Evolutionary conservation across 1,140 invertebrate genomes (phyloP).

Genomic region (Trichonephila clavipes): DNA sequence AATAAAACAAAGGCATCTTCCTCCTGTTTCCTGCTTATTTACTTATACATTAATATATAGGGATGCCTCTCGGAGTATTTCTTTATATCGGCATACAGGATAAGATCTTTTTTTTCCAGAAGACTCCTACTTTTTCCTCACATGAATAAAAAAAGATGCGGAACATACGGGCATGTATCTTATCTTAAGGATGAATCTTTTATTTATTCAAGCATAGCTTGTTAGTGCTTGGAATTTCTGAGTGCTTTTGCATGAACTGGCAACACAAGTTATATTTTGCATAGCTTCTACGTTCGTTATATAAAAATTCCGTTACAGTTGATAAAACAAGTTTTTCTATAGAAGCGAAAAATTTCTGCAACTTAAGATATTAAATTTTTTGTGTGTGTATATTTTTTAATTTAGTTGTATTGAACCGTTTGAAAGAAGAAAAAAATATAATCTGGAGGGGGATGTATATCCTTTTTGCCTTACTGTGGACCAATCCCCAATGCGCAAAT

Average conservation of each 20-base stretch:
- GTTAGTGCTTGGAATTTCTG: conserved; percentile 7
- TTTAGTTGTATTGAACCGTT: no score
- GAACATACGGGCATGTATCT: neutral
- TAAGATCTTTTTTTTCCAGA: neutral
- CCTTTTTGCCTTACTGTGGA: no score
- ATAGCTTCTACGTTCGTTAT: neutral
- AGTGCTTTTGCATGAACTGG: neutral
- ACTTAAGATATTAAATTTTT: no score
- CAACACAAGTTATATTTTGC: neutral
- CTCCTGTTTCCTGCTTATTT: conserved; percentile 24
- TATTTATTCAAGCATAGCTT: conserved; percentile 22
- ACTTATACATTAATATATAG: conserved; percentile 12
- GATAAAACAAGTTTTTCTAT: neutral
- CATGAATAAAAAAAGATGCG: conserved; percentile 22
- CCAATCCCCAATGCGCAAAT: no score
- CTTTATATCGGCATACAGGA: neutral
- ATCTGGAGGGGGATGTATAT: no score
- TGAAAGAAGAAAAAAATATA: no score
- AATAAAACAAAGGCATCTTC: conserved; percentile 47
- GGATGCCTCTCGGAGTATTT: neutral
- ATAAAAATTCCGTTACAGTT: neutral
- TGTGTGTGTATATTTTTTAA: no score
- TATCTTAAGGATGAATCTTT: neutral
- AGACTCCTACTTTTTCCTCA: conserved; percentile 14
- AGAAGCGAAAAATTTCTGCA: no score